Evolutionary conservation across 1,140 invertebrate genomes (phyloP), one percentile per base, ranked within the genome.

Genomic region (Holotrichia oblita): DNA sequence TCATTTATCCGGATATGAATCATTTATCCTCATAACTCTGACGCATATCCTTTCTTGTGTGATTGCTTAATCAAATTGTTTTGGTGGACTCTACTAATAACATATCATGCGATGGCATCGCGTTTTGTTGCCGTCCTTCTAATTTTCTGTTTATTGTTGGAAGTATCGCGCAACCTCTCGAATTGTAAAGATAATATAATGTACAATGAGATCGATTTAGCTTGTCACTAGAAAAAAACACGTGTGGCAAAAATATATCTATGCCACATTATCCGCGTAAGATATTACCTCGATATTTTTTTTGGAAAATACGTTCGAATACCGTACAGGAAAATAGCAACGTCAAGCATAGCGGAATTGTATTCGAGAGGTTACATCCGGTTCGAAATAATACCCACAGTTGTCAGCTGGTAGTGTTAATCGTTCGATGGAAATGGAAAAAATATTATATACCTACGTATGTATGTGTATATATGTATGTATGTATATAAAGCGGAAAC

Each of bases 11-110:
- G 61, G 61, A 69, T 69, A 14, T 69, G 61, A 69, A 69, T 69
- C 61, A 69, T 69, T 69, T 69, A 69, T 69, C 22, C 61, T 69
- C 61, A 69, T 69, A 69, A 27, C 61, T 22, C 17, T 69, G 61
- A 69, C 61, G 61, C 61, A 69, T 69, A 69, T 69, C 61, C 61
- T 69, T 69, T 69, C 27, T 34, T 69, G 22, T 20, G 61, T 17
- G n/a, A 20, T 64, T 10, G 22, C 8, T 27, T 69, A 69, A 69
- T 69, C 61, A 34, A 69, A 69, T 69, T 69, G 61, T 69, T 69
- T 69, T 69, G 20, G 61, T 69, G 24, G 22, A 69, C 44, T 48
- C 44, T 10, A 2, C 44, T 34, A 34, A 48, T 17, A 48, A 48
- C 61, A 69, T 27, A 69, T 27, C 61, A 69, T 10, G 22, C 61